Base-by-base conservation (phyloP, 1,140 invertebrate species). In the Carcinoscorpius rotundicauda region DNA sequence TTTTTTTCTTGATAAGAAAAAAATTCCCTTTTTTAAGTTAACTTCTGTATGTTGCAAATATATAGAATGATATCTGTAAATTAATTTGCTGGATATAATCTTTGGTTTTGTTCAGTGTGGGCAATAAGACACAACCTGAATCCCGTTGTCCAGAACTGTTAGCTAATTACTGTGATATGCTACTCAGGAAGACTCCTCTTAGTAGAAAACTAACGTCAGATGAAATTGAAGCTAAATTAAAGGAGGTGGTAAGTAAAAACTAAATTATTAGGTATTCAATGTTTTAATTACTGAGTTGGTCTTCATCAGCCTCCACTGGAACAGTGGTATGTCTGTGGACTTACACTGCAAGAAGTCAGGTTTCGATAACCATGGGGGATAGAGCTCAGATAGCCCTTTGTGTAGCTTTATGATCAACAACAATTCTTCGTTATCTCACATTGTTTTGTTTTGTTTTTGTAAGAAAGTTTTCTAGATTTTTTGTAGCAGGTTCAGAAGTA, bases 101-200 rank as follows among this genome's bases (percentile, higher is more conserved):
- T 11, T 6, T 8, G n/a, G 4, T 10, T 6, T 11, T 57, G 10
- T 49, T 4, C 48, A 69, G 68, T 6, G 65, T 61, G 48, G 63
- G 63, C 6, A 69, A 63, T 29, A 69, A 69, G 52, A 69, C 66
- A 6, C 63, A 65, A 49, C 68, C 68, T 48, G 97, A 99, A 75
- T 98, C 95, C 65, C 95, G 97, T 75, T 99, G 96, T 81, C 97
- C 97, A 11, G 97, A 99, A 80, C 82, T 99, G 60, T 80, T 99
- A 71, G 97, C 97, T 55, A 99, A 98, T 78, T 99, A 98, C 83
- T 99, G 97, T 87, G 97, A 99, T 87, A 95, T 99, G 89, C 80
- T 99, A 71, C 82, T 99, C 70, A 83, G 97, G 70, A 95, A 96
- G 77, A 98, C 95, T 58, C 91, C 93, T 49, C 81, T 98, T 63